Conservation (phyloP, 2,113 vertebrate species). For the Oplegnathus fasciatus region DNA sequence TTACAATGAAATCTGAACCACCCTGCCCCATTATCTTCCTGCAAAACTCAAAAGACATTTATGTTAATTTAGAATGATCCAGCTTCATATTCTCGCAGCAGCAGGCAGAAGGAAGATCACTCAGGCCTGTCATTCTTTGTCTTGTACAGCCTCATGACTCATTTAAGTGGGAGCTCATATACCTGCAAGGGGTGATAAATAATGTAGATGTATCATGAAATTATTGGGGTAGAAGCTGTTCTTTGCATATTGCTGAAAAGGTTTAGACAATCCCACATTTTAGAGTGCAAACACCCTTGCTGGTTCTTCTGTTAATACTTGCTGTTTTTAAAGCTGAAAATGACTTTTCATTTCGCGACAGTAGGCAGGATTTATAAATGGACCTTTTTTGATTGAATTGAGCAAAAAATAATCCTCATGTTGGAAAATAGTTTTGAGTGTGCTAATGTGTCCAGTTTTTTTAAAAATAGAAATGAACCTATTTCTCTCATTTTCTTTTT, state of each 20-base stretch:
- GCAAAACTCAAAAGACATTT: constrained; percentile 19
- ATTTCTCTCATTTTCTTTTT: constrained; percentile 5
- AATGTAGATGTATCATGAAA: constrained; percentile 70
- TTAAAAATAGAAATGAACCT: constrained; percentile 15
- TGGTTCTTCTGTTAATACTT: neutral
- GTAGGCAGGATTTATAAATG: constrained; percentile 20
- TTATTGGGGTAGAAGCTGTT: constrained; percentile 66
- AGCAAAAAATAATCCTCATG: neutral
- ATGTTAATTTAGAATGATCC: constrained; percentile 37
- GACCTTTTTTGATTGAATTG: constrained; percentile 7
- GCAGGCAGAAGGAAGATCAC: constrained; percentile 46
- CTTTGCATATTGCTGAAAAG: constrained; percentile 12
- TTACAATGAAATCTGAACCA: constrained; percentile 9
- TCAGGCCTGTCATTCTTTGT: constrained; percentile 64
- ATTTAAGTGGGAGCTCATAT: constrained; percentile 68
- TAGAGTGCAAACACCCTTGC: constrained; percentile 21
- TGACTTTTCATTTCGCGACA: neutral
- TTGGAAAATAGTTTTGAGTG: constrained; percentile 3
- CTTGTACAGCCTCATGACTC: constrained; percentile 68
- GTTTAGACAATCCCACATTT: too few relatives aligned
- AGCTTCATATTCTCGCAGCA: constrained; percentile 20
- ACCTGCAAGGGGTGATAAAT: constrained; percentile 74
- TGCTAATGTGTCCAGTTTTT: constrained; percentile 26
- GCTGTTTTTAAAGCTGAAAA: constrained; percentile 21
- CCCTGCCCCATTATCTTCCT: neutral